Base-by-base conservation (phyloP, 1,140 invertebrate species). In the Liolophura sinensis region DNA sequence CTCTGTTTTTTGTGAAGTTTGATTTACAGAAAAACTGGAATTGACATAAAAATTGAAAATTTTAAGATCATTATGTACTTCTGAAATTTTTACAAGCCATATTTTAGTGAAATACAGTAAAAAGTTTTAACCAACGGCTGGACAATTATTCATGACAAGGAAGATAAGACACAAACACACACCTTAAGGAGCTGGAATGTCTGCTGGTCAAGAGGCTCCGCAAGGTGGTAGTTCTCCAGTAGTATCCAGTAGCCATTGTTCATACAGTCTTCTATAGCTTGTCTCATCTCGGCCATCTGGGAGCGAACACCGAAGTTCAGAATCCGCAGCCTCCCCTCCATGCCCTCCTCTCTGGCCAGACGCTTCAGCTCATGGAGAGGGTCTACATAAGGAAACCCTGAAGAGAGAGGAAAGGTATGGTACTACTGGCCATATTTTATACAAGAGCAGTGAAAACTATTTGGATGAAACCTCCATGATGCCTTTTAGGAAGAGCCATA, bases 221-320 rank as follows among this genome's bases (percentile, higher is more conserved):
- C 69, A 50, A 84, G 65, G 58, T 84, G 81, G 54, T 79, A 80
- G 67, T 83, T 83, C 68, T 82, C 78, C 57, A 84, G 67, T 25
- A 84, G 66, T 6, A 84, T 71, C 82, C 82, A 84, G 62, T 80
- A 73, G 22, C 82, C 82, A 62, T 62, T 73, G 62, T 77, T 69
- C 59, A 82, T 71, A 69, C 80, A 80, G 58, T 82, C 77, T 25
- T 74, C 71, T 62, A 84, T 60, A 11, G 76, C 76, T 49, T 79
- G 71, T 56, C 70, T 69, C 3, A 78, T 73, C 55, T 79, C 77
- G 27, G 60, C 12, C 48, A 76, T 72, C 58, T 79, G 75, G 62
- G 74, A 73, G 47, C 54, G 60, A 16, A 76, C 76, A 12, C 79
- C 79, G 72, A 81, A 82, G 67, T 79, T 81, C 58, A 80, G 70